phyloP scores from a whole-genome alignment of 1,140 invertebrate genomes.

The Hypsibius dujardini region DNA sequence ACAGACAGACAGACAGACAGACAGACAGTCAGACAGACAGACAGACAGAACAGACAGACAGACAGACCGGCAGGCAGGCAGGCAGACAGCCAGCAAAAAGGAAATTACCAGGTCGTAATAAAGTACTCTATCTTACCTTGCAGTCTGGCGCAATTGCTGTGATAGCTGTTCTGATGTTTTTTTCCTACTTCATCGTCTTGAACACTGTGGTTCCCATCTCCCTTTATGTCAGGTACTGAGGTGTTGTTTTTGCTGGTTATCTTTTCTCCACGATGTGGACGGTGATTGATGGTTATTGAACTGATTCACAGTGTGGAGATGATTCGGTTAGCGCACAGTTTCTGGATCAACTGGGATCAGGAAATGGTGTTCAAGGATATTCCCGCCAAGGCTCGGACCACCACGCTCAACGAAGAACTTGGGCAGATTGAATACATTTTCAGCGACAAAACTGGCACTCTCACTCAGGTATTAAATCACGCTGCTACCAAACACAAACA shows the following conservation, averaged over 20 bases:
- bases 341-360: slow-evolving; percentile 85
- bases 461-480: slow-evolving; percentile 71
- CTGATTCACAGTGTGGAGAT: slow-evolving; percentile 53
- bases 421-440: slow-evolving; percentile 99
- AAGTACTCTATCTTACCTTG: neutral
- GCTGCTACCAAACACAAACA: no score
- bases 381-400: slow-evolving; percentile 87
- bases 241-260: no score
- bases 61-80: no score
- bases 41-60: no score
- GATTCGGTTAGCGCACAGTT: slow-evolving; percentile 86
- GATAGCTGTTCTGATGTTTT: slow-evolving; percentile 88
- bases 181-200: slow-evolving; percentile 96
- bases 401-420: slow-evolving; percentile 92
- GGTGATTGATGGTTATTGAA: neutral
- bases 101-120: no score
- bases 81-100: no score
- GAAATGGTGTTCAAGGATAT: slow-evolving; percentile 74
- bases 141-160: slow-evolving; percentile 41
- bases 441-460: slow-evolving; percentile 95
- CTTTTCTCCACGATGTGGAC: neutral
- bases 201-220: slow-evolving; percentile 99
- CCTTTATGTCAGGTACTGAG: slow-evolving; percentile 81
- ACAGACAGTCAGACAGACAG: no score
- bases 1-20: no score